Evolutionary conservation across 2,113 vertebrate species (phyloP), one percentile per base, ranked within the genome.

Genomic region (Sinocyclocheilus grahami): DNA sequence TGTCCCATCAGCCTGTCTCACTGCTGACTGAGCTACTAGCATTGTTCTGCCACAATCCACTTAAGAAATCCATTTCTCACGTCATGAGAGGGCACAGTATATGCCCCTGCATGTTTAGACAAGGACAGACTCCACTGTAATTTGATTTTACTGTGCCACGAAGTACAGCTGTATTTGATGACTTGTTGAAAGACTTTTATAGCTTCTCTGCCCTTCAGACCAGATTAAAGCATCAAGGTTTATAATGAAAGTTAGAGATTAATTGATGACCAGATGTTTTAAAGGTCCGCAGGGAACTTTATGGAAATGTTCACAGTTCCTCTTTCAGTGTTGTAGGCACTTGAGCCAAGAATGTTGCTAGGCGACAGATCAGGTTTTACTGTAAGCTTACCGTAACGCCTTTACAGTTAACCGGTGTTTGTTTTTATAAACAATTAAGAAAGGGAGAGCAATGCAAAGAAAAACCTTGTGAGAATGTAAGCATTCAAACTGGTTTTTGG

Each of bases 341-440:
- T 60, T 39, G 10, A 79, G 37, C n/a, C 78, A 72, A 39, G 53
- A 88, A 75, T 83, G 42, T 48, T 63, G 42, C 79, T 42, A 27
- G 11, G 74, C 51, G 9, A 63, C 75, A 20, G 8, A 22, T 7
- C 84, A 53, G n/a, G 20, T 83, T 75, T n/a, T 22, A 37, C 39
- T n/a, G 30, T 24, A 20, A 27, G 24, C 14, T 22, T 30, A 18
- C 58, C 11, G 2, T 48, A 48, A 48, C 46, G 3, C 46, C 46
- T 48, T 48, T 48, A 48, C 46, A 3, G 46, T 48, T 12, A 12
- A 48, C 46, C 11, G 48, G 1, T 65, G 22, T 81, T 46, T 20
- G 16, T 58, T 58, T 81, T 65, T 81, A 18, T 18, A 2, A 27
- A 48, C 37, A 46, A 81, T n/a, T 5, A 27, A 4, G 4, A 5